Evolutionary conservation across 1,140 invertebrate species (phyloP).

Genomic region (Drosophila bocki): DNA sequence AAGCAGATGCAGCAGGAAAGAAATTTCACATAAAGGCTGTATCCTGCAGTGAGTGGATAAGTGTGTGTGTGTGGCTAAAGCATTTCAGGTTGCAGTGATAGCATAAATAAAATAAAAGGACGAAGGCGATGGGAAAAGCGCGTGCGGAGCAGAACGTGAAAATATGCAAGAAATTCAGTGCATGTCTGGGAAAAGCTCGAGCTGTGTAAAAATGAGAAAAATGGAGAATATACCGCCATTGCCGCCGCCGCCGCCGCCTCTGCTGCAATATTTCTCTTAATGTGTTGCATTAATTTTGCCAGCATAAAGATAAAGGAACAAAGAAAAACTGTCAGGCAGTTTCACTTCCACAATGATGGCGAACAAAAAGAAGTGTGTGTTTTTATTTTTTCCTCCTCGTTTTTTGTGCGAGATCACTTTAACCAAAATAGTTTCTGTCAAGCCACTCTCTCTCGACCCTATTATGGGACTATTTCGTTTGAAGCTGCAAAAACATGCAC

Average conservation of each 20-base stretch:
- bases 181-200: conserved; percentile 40
- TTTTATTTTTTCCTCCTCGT: background rate
- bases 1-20: conserved; percentile 59
- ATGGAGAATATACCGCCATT: conserved; percentile 28
- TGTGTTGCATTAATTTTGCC: conserved; percentile 76
- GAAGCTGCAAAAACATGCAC: conserved; percentile 28
- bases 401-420: conserved; percentile 56
- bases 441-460: conserved; percentile 55
- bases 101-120: conserved; percentile 64
- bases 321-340: conserved; percentile 47
- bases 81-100: conserved; percentile 74
- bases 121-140: conserved; percentile 43
- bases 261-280: conserved; percentile 74
- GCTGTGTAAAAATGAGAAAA: conserved; percentile 38
- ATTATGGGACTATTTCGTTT: conserved; percentile 40
- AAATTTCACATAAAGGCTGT: conserved; percentile 43
- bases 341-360: conserved; percentile 12
- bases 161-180: conserved; percentile 66
- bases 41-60: conserved; percentile 19
- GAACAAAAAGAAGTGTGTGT: conserved; percentile 17
- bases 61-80: conserved; percentile 39
- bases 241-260: conserved; percentile 6
- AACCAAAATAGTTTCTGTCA: conserved; percentile 46
- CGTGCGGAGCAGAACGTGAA: conserved; percentile 61
- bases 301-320: conserved; percentile 73